Percentiles rank a stretch among this genome's conserved stretches.
phyloP scores from a whole-genome alignment of 2,113 vertebrate species.

The Columbina picui region DNA sequence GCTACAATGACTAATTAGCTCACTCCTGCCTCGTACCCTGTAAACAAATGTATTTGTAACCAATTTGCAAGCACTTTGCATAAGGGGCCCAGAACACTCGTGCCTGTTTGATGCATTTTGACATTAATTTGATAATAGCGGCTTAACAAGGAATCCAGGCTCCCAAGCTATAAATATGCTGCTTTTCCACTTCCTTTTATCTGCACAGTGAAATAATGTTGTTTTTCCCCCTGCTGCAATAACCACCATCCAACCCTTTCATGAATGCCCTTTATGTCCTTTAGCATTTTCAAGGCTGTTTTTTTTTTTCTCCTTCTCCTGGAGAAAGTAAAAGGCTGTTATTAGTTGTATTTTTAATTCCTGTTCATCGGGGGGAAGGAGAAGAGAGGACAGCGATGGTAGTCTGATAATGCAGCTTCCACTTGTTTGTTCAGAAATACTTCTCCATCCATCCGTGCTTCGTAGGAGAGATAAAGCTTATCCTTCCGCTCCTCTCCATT shows the following conservation, averaged over 20 bases:
- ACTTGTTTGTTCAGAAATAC: slow-evolving; percentile 40
- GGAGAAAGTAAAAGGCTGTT: slow-evolving; percentile 32
- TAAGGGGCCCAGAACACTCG: slow-evolving; percentile 61
- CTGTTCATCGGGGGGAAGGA: neutral
- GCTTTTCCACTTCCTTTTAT: slow-evolving; percentile 71
- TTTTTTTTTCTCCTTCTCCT: neutral
- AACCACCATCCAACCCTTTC: slow-evolving; percentile 69
- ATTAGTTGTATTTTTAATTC: slow-evolving; percentile 62
- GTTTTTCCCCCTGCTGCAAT: slow-evolving; percentile 71
- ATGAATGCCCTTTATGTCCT: slow-evolving; percentile 70
- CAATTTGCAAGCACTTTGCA: slow-evolving; percentile 68
- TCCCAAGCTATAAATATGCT: slow-evolving; percentile 70
- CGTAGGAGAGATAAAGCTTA: neutral
- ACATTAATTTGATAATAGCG: slow-evolving; percentile 71
- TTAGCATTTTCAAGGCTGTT: slow-evolving; percentile 44
- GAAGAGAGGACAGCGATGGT: neutral
- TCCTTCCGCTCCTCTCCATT: neutral
- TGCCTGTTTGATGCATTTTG: slow-evolving; percentile 74
- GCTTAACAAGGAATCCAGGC: slow-evolving; percentile 71
- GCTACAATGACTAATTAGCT: slow-evolving; percentile 67
- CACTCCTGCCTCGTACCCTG: slow-evolving; percentile 58
- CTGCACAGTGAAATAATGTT: slow-evolving; percentile 69
- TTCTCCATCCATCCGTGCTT: neutral
- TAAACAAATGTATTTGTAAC: slow-evolving; percentile 73
- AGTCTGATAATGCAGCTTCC: slow-evolving; percentile 18